Evolutionary conservation across 1,140 invertebrate species (phyloP).

Genomic region (Heliconius congener): DNA sequence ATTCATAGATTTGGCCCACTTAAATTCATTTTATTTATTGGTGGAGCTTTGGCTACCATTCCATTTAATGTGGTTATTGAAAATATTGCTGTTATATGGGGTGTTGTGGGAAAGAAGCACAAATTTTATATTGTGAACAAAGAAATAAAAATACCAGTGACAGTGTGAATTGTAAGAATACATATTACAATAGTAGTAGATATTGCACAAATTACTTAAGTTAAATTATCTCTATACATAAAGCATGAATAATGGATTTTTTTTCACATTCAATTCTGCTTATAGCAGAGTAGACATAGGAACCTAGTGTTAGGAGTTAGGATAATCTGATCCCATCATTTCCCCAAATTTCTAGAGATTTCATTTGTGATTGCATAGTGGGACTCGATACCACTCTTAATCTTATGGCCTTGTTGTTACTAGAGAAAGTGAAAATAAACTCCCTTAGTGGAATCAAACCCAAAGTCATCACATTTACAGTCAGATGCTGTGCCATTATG

Average conservation of each 20-base stretch:
- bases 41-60: conserved; percentile 93
- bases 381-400: no score
- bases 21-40: conserved; percentile 90
- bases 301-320: no score
- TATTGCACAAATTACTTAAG: conserved; percentile 69
- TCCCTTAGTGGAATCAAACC: no score
- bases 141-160: conserved; percentile 85
- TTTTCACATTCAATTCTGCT: no score
- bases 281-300: no score
- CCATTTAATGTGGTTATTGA: conserved; percentile 96
- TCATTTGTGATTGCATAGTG: no score
- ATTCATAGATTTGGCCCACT: conserved; percentile 91
- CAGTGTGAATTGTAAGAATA: conserved; percentile 68
- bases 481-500: no score
- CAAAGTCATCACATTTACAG: no score
- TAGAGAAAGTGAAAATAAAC: no score
- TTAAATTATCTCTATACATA: conserved; percentile 31
- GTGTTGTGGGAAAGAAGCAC: conserved; percentile 94
- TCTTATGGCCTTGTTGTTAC: no score
- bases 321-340: no score
- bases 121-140: conserved; percentile 98
- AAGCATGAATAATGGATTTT: conserved; percentile 21
- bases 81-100: conserved; percentile 96
- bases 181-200: not conserved
- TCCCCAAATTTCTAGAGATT: no score